Conservation (phyloP, 2,797 vertebrate species). For the Gouania willdenowi region DNA sequence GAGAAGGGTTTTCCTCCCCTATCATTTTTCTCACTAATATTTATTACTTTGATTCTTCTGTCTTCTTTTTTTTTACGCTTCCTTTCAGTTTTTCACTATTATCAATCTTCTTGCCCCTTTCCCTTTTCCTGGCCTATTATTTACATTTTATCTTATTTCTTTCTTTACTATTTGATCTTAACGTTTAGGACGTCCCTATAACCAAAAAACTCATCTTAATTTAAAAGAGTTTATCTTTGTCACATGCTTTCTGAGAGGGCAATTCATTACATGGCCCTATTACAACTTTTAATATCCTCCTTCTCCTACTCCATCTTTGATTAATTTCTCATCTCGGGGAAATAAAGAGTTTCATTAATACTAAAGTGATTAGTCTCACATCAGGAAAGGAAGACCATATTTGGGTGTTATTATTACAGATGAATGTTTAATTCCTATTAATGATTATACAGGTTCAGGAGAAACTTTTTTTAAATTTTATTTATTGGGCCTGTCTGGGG, state of each 20-base stretch:
- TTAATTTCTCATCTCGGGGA: conserved; percentile 73
- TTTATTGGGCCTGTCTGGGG: conserved; percentile 13
- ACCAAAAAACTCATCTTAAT: conserved; percentile 47
- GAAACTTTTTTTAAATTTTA: conserved; percentile 47
- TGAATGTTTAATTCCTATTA: conserved; percentile 52
- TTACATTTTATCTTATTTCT: not conserved
- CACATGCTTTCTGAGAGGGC: conserved; percentile 54
- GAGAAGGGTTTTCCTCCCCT: conserved; percentile 3
- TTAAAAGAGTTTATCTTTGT: conserved; percentile 60
- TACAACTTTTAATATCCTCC: conserved; percentile 80
- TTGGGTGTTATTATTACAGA: conserved; percentile 58
- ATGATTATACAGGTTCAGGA: conserved; percentile 47
- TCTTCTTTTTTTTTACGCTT: not conserved
- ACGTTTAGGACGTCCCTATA: conserved; percentile 22
- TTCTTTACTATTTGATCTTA: not conserved
- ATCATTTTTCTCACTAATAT: not conserved
- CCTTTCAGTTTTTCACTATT: not conserved
- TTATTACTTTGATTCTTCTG: not conserved
- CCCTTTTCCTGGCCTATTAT: not conserved
- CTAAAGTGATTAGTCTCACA: conserved; percentile 75
- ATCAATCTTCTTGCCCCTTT: not conserved
- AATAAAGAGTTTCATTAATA: conserved; percentile 78
- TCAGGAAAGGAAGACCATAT: conserved; percentile 57
- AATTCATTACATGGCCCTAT: conserved; percentile 68
- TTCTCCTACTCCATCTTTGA: conserved; percentile 67